Evolutionary conservation across 2,797 vertebrate genomes (phyloP), one percentile per base, ranked within the genome.

Genomic region (Adrianichthys oophorus): DNA sequence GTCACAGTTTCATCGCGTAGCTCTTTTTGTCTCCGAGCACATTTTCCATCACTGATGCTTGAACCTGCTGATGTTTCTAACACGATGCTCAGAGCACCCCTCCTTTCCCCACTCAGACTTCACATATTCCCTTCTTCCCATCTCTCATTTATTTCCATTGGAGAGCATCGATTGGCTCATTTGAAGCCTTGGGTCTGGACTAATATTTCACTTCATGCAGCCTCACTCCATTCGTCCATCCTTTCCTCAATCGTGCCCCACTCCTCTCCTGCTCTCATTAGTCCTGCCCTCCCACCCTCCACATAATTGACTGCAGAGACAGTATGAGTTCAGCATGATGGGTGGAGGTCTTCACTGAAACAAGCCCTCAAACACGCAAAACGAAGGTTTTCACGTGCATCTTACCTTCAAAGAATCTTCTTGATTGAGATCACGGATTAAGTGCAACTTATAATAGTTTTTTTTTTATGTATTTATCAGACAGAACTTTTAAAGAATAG

Each of bases 91-190:
- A 37, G 10, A 37, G 32, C 8, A 37, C 32, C 12, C 32, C 2
- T 37, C 46, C 48, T 61, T 60, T 59, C 24, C 53, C 16, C 51
- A 40, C 59, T 72, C 63, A 60, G 50, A 57, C 70, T 55, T 21
- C 48, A 42, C 44, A 58, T 77, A 73, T 69, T 85, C 82, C 76
- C 74, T 74, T 55, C 52, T 47, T 79, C 78, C 79, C 79, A 42
- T 40, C 60, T 56, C 77, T 86, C 83, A 90, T 90, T 89, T 86
- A 82, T 88, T 87, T 83, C 80, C 76, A 85, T 80, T 65, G 74
- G 53, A 70, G 75, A 68, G 50, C 72, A 91, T 87, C 67, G 85
- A 91, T 87, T 84, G 80, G 72, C 59, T 88, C 46, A 45, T 85
- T 87, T 80, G 72, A 80, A 64, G 69, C 41, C 64, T 66, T 73